These are phyloP conservation scores for Tipula lateralis DNA, from an alignment of 2,888 invertebrate genomes.

Conservation along the genomic window DNA sequence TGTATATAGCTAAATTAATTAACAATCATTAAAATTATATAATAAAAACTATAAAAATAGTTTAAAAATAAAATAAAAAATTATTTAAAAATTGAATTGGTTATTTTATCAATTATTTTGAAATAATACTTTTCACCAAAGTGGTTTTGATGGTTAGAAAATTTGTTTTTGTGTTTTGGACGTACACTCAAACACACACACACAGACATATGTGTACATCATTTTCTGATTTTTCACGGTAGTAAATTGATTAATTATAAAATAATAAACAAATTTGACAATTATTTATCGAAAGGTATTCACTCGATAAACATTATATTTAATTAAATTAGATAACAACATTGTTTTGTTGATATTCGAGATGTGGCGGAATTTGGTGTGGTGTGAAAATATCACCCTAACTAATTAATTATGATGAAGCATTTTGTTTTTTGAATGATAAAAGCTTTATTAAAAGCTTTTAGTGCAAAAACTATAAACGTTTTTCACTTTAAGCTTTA, in stretches of 20 bases:
- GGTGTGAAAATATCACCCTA: too few relatives aligned
- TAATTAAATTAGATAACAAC: background rate
- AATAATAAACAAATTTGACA: background rate
- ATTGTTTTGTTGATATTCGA: background rate
- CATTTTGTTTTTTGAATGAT: too few relatives aligned
- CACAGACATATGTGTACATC: background rate
- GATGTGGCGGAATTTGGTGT: too few relatives aligned
- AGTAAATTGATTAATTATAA: background rate
- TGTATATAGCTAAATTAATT: background rate
- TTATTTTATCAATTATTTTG: conserved; percentile 9
- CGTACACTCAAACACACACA: background rate
- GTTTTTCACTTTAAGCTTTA: too few relatives aligned
- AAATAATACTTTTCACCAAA: conserved; percentile 19
- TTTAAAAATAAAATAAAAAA: background rate
- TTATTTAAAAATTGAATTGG: conserved; percentile 12
- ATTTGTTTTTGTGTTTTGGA: background rate
- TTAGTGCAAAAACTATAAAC: too few relatives aligned
- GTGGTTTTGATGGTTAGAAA: conserved; percentile 2
- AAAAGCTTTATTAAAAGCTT: too few relatives aligned
- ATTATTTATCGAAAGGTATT: background rate
- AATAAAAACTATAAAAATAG: background rate
- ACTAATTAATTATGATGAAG: too few relatives aligned
- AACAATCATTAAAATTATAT: conserved; percentile 7
- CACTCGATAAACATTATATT: background rate
- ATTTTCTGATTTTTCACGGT: background rate